phyloP scores from a whole-genome alignment of 2,113 vertebrate species.

The Motacilla tschutschensis region DNA sequence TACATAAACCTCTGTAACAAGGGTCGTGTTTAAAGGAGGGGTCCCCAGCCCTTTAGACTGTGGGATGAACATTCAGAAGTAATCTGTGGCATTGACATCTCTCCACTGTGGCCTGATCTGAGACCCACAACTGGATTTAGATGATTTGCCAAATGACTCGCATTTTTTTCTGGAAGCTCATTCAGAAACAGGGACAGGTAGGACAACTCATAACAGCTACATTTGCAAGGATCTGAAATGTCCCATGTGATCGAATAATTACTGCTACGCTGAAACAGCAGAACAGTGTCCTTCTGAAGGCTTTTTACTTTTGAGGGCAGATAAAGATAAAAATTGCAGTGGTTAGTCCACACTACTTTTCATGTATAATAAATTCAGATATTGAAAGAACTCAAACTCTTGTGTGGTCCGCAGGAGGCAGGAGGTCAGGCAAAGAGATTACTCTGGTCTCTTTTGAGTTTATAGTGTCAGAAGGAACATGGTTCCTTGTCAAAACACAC shows the following conservation, averaged over 20 bases:
- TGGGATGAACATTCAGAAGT: neutral
- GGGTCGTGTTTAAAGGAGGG: neutral
- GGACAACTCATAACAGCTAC: neutral
- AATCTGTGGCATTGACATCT: neutral
- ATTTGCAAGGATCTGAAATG: neutral
- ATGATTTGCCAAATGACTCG: neutral
- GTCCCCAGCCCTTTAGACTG: neutral
- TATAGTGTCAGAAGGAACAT: neutral
- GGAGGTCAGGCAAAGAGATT: neutral
- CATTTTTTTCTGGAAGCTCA: neutral
- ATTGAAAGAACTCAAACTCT: neutral
- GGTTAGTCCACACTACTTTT: neutral
- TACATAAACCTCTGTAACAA: neutral
- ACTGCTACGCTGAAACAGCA: neutral
- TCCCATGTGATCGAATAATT: neutral
- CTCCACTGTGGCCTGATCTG: neutral
- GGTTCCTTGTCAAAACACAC: neutral
- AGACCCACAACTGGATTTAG: neutral
- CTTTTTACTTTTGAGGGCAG: neutral
- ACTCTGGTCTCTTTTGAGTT: neutral
- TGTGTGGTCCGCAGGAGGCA: neutral
- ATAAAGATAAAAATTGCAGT: neutral
- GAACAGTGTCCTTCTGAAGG: neutral
- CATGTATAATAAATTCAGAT: neutral
- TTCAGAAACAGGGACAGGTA: neutral